These are phyloP conservation scores for Capitulum mitella DNA, from an alignment of 2,888 invertebrate species.

Conservation along the genomic window DNA sequence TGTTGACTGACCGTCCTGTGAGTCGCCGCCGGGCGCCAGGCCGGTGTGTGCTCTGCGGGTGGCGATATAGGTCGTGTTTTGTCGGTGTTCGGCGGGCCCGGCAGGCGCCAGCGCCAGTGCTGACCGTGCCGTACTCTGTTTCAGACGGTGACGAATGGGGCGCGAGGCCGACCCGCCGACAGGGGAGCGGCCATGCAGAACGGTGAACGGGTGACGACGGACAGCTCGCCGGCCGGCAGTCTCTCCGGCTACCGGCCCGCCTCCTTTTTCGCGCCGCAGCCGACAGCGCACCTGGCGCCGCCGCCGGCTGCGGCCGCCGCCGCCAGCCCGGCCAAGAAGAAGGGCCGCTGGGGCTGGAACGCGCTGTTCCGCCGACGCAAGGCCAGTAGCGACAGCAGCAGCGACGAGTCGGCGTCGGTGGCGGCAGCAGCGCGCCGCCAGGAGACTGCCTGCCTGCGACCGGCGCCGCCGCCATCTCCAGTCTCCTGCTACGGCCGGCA, in stretches of 20 bases:
- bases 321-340: not conserved
- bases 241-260: not conserved
- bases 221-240: not conserved
- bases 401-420: not conserved
- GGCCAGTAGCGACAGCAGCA: slow-evolving; percentile 14
- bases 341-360: not conserved
- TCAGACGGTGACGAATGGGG: not conserved
- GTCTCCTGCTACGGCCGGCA: not conserved
- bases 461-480: not conserved
- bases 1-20: no score
- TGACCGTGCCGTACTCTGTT: no score
- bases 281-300: not conserved
- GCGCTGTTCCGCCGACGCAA: not conserved
- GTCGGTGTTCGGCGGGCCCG: no score
- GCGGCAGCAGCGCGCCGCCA: not conserved
- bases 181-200: not conserved
- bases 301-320: not conserved
- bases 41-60: no score
- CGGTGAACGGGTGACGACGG: not conserved
- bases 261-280: not conserved
- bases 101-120: no score
- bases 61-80: no score
- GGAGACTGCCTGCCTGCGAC: not conserved
- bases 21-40: no score
- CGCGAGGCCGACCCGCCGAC: not conserved